A percentile compares a stretch with the other conserved stretches of the same genome.
phyloP scores from a whole-genome alignment of 1,140 invertebrate genomes.

The Neodiprion virginianus region DNA sequence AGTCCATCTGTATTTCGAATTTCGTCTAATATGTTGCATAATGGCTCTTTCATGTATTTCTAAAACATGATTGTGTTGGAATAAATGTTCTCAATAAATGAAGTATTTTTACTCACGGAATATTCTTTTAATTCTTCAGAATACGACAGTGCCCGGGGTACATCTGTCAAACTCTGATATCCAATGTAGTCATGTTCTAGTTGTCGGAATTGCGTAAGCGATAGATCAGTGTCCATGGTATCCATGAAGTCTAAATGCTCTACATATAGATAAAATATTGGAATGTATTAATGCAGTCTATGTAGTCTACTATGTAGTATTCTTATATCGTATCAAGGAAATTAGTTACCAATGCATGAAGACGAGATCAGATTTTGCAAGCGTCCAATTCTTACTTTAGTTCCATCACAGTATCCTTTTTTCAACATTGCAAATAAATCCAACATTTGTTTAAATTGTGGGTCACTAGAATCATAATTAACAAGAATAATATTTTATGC shows the following conservation, averaged over 20 bases:
- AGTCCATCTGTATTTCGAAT: conserved; percentile 75
- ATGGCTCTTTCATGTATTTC: conserved; percentile 67
- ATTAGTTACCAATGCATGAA: conserved; percentile 81
- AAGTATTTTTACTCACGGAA: conserved; percentile 59
- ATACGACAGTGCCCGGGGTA: conserved; percentile 83
- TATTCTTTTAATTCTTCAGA: conserved; percentile 69
- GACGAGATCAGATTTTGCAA: conserved; percentile 95
- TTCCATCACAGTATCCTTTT: conserved; percentile 93
- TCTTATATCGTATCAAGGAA: conserved; percentile 4
- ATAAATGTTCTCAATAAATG: conserved; percentile 12
- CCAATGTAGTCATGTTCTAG: conserved; percentile 92
- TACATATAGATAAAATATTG: conserved; percentile 54
- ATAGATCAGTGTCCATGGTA: conserved; percentile 73
- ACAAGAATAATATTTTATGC: conserved; percentile 17
- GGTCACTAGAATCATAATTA: conserved; percentile 72
- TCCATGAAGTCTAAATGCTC: conserved; percentile 97
- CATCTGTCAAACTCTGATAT: conserved; percentile 96
- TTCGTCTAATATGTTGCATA: conserved; percentile 76
- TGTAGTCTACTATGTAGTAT: neutral
- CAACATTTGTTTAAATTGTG: conserved; percentile 96
- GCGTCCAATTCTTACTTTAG: conserved; percentile 93
- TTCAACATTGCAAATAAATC: conserved; percentile 97
- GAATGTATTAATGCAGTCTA: conserved; percentile 12
- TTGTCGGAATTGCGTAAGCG: conserved; percentile 84
- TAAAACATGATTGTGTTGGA: conserved; percentile 38